Percentiles rank a stretch among this genome's conserved stretches.
phyloP scores from a whole-genome alignment of 2,113 vertebrate genomes.

The Grammomys surdaster region DNA sequence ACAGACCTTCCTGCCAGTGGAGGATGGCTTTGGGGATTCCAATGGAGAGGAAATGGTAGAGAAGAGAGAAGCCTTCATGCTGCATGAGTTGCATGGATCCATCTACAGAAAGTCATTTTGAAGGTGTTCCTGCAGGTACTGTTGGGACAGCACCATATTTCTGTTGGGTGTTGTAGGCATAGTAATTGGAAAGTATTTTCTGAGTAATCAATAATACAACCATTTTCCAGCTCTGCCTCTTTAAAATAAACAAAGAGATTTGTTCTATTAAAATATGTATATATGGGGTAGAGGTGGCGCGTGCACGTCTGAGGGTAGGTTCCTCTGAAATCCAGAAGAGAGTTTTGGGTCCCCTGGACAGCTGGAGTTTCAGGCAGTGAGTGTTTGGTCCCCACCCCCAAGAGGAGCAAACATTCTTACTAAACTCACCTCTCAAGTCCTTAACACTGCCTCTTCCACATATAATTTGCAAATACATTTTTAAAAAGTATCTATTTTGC shows the following conservation, averaged over 20 bases:
- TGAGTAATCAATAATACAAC: neutral
- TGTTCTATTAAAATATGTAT: neutral
- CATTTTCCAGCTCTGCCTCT: conserved; percentile 17
- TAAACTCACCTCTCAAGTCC: neutral
- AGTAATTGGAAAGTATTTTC: neutral
- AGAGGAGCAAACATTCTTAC: too few relatives aligned
- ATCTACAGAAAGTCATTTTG: conserved; percentile 36
- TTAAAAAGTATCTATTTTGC: neutral
- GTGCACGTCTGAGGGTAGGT: too few relatives aligned
- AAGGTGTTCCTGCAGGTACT: neutral
- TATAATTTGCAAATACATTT: neutral
- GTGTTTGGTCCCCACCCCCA: neutral
- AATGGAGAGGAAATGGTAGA: neutral
- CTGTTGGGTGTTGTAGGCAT: neutral
- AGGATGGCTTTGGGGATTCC: neutral
- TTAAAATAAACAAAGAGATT: neutral
- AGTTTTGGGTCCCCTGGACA: too few relatives aligned
- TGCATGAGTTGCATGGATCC: neutral
- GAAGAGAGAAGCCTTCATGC: neutral
- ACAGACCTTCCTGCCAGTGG: neutral
- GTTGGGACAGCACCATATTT: neutral
- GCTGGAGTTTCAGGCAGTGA: neutral
- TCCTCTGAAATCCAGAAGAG: too few relatives aligned
- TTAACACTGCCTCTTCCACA: neutral
- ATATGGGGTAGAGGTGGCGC: neutral